Evolutionary conservation across 1,140 invertebrate species (phyloP), one percentile per base, ranked within the genome.

Genomic region (Drosophila kanapiae): DNA sequence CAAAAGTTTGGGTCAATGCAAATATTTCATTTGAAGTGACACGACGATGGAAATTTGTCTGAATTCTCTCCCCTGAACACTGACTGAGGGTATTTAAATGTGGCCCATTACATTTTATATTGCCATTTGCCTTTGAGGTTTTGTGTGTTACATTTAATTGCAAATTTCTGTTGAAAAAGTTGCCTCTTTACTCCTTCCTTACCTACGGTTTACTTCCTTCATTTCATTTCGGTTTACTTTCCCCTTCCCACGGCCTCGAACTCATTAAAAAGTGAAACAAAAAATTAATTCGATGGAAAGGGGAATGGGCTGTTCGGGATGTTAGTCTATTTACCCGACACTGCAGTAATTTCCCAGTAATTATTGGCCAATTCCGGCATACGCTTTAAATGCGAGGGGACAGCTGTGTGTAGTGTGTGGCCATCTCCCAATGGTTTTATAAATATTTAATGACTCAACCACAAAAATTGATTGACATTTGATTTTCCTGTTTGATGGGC

Each of bases 101-200:
- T 80, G 80, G 71, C 57, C 64, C 82, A 85, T 86, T 78, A 77
- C 56, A 62, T 70, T 80, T 83, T 75, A 80, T 80, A 88, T 82
- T 78, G 76, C 74, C 63, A 90, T 90, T 90, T 85, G 85, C 78
- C 84, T 90, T 88, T 84, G 81, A 88, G 85, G 81, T 90, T 88
- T 77, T 69, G 62, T 75, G 67, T 78, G 78, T 85, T 43, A 57
- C 81, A 65, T 90, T 85, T 88, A 85, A 90, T 88, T 90, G 78
- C 65, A 71, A 81, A 81, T 78, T 78, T 80, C 69, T 84, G 74
- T 85, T 72, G 53, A 63, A 80, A 87, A 78, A 71, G 72, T 75
- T 75, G 14, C 47, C 47, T 42, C 49, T 43, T 45, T 2, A 45
- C 45, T 33, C 42, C 45, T n/a, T 42, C 9, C 31, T 38, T 57